These are phyloP conservation scores for Trypoxylus dichotomus DNA, from an alignment of 1,140 invertebrate species.

Conservation along the genomic window DNA sequence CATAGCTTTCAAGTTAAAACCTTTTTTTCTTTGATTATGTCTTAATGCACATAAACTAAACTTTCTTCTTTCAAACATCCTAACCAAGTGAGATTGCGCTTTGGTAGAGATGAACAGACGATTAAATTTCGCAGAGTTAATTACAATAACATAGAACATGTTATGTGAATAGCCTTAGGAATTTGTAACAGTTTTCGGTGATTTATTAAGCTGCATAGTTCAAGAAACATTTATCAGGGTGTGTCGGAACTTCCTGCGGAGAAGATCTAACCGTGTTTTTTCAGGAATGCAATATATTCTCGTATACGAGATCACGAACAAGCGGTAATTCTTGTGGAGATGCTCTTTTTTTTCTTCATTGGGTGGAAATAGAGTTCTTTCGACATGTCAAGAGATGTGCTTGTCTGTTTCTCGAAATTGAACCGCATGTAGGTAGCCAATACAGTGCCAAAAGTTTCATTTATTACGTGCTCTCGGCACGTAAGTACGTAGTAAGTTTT, in stretches of 20 bases:
- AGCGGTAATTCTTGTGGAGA: background rate
- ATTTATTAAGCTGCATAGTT: background rate
- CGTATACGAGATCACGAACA: background rate
- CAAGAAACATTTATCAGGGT: background rate
- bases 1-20: no score
- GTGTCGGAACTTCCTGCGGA: background rate
- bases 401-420: background rate
- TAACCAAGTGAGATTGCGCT: no score
- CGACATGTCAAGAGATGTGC: background rate
- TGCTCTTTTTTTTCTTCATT: background rate
- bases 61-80: no score
- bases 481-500: background rate
- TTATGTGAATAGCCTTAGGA: no score
- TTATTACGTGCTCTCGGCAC: background rate
- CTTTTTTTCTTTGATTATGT: no score
- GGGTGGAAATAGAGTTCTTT: background rate
- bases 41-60: no score
- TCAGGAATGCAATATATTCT: slow-evolving; percentile 3
- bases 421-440: background rate
- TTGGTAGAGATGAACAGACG: no score
- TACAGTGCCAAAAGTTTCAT: background rate
- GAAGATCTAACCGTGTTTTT: background rate
- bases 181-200: background rate
- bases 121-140: no score
- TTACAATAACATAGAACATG: no score